Base-by-base conservation (phyloP, 2,797 vertebrate genomes). In the Mallotus villosus region DNA sequence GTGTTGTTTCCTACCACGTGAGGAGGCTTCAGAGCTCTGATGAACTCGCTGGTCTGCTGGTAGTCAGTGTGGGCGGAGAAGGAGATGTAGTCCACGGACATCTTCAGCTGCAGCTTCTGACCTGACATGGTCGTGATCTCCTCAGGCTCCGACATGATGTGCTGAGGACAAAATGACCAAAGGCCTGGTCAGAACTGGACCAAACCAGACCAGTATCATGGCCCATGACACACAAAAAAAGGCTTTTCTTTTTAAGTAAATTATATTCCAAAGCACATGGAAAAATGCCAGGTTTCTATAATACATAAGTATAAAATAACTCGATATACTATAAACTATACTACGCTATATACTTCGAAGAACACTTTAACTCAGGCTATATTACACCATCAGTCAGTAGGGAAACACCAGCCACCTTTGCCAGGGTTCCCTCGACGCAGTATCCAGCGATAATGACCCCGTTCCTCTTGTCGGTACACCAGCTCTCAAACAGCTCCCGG, bases 21-120 rank as follows among this genome's bases (percentile, higher is more conserved):
- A 1, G 97, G 97, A 5, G 96, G 97, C 72, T 98, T 98, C 78
- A 98, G 91, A 1, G 97, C 96, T 21, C 96, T 85, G 87, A 99
- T 98, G 90, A 98, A 98, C 91, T 98, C 96, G 88, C 96, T 99
- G 64, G 97, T 98, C 90, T 99, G 96, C 81, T 98, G 96, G 86
- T 98, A 98, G 90, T 99, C 96, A 0, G 97, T 98, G 87, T 98
- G 97, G 81, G 96, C 97, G 0, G 97, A 99, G 93, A 98, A 98
- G 82, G 96, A 68, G 66, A 98, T 99, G 90, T 99, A 99, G 89
- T 99, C 97, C 85, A 98, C 97, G 0, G 97, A 98, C 96, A 98
- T 99, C 92, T 99, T 99, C 84, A 99, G 88, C 11, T 94, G 95
- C 4, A 99, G 92, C 76, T 98, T 99, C 88, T 98, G 96, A 12